Evolutionary conservation across 1,140 invertebrate genomes (phyloP).

Genomic region (Asbolus verrucosus): DNA sequence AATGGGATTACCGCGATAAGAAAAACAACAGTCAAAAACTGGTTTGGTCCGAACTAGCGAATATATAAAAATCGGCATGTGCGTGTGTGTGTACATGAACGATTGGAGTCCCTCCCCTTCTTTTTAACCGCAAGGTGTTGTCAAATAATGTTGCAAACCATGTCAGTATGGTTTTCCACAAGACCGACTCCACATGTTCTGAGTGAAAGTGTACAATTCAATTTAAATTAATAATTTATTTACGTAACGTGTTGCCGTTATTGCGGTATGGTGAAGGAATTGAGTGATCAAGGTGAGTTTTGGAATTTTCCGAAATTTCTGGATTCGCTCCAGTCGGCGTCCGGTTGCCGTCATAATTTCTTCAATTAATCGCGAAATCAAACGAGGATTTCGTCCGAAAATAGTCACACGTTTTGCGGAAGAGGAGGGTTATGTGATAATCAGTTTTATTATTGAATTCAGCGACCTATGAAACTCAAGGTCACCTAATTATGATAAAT

Average conservation of each 20-base stretch:
- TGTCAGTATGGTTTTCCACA: conserved; percentile 27
- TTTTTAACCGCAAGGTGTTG: conserved; percentile 22
- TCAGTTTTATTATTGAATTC: conserved; percentile 10
- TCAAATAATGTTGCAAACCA: conserved; percentile 20
- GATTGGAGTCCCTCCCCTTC: conserved; percentile 11
- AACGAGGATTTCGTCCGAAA: too few species aligned
- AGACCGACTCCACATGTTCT: conserved; percentile 14
- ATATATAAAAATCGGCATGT: too few species aligned
- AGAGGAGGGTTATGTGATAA: conserved; percentile 16
- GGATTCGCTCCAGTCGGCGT: too few species aligned
- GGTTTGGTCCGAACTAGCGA: too few species aligned
- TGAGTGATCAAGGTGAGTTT: background rate
- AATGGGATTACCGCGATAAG: too few species aligned
- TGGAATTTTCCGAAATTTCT: background rate
- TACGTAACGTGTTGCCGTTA: background rate
- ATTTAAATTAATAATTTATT: background rate
- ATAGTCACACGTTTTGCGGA: conserved; percentile 1
- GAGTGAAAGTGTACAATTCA: conserved; percentile 18
- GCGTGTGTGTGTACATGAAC: too few species aligned
- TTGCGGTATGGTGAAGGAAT: conserved; percentile 29
- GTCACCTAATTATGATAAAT: conserved; percentile 33
- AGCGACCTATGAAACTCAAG: conserved; percentile 30
- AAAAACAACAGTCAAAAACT: too few species aligned
- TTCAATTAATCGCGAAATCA: too few species aligned
- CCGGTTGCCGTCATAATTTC: too few species aligned